These are phyloP conservation scores for Drosophila putrida DNA, from an alignment of 2,888 invertebrate genomes.

Conservation along the genomic window DNA sequence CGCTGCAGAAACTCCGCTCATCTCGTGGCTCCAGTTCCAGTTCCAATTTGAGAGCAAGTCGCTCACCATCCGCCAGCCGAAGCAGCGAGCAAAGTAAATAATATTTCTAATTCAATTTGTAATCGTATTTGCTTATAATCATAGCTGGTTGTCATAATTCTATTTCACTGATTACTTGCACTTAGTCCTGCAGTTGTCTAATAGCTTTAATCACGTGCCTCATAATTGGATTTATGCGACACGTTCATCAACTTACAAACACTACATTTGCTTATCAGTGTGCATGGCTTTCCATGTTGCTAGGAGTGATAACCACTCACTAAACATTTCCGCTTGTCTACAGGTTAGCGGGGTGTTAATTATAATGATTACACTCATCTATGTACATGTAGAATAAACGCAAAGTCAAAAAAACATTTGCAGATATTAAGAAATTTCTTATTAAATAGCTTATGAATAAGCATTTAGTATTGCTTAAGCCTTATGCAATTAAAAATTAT, in stretches of 20 bases:
- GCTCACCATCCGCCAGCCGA: slow-evolving; percentile 83
- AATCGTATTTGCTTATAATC: background rate
- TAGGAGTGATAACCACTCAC: slow-evolving; percentile 34
- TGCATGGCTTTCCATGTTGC: slow-evolving; percentile 25
- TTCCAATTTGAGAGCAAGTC: slow-evolving; percentile 80
- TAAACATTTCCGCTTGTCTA: slow-evolving; percentile 39
- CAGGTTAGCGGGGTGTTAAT: slow-evolving; percentile 7
- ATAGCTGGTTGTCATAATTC: slow-evolving; percentile 10
- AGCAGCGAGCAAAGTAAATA: slow-evolving; percentile 82
- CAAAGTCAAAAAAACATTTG: background rate
- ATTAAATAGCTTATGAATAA: background rate
- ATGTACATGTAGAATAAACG: background rate
- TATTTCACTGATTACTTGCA: slow-evolving; percentile 14
- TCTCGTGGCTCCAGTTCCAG: slow-evolving; percentile 71
- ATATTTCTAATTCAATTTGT: slow-evolving; percentile 29
- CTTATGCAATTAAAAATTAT: too few species aligned
- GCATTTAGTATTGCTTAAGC: background rate
- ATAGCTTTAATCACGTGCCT: slow-evolving; percentile 33
- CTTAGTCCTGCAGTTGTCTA: slow-evolving; percentile 17
- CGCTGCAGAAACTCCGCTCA: slow-evolving; percentile 61
- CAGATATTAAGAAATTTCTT: background rate
- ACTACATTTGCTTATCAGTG: slow-evolving; percentile 31
- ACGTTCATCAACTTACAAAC: slow-evolving; percentile 29
- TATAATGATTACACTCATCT: background rate
- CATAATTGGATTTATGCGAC: slow-evolving; percentile 38